A percentile compares a stretch with the other conserved stretches of the same genome.
Conservation (phyloP, 2,113 vertebrate species). For the Gadus macrocephalus region DNA sequence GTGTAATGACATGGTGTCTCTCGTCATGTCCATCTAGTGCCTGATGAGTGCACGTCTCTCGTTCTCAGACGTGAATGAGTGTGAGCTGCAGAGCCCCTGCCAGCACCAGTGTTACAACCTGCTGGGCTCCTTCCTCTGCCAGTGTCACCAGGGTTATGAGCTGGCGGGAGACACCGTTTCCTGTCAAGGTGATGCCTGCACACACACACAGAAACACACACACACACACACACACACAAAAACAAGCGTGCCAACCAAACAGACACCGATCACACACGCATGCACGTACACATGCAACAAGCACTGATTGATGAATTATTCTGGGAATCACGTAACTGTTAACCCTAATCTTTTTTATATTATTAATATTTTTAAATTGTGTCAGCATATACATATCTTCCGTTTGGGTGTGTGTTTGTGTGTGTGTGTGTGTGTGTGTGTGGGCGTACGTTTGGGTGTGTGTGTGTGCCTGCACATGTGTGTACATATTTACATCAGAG, state of each 20-base stretch:
- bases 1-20: no score
- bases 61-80: slow-evolving; percentile 89
- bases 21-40: no score
- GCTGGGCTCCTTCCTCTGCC: slow-evolving; percentile 90
- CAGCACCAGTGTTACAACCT: slow-evolving; percentile 92
- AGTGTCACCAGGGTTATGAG: slow-evolving; percentile 91
- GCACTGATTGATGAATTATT: background rate
- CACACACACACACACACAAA: background rate
- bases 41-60: slow-evolving; percentile 14
- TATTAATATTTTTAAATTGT: no score
- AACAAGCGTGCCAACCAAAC: background rate
- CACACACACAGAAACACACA: slow-evolving; percentile 25
- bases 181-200: slow-evolving; percentile 84
- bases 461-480: background rate
- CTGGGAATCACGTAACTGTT: background rate
- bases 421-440: background rate
- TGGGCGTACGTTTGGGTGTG: background rate
- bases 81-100: slow-evolving; percentile 84
- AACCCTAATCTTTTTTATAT: background rate
- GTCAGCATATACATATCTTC: background rate
- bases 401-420: background rate
- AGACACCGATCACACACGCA: background rate
- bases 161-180: slow-evolving; percentile 82
- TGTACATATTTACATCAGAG: slow-evolving; percentile 12
- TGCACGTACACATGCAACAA: background rate